A percentile compares a stretch with the other conserved stretches of the same genome.
phyloP scores from a whole-genome alignment of 1,140 invertebrate genomes.

The Delia radicum region DNA sequence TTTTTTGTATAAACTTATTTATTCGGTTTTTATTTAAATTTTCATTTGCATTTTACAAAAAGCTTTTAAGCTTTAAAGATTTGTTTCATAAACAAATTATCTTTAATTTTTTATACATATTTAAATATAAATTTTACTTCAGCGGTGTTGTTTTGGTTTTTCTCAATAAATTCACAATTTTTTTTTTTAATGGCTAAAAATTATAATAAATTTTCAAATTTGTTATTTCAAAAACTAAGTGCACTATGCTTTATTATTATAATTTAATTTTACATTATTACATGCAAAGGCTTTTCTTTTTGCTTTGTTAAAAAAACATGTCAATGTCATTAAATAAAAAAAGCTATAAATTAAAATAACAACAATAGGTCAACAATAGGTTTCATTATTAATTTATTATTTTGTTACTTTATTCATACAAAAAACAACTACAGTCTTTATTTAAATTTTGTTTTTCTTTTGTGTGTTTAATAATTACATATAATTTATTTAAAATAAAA shows the following conservation, averaged over 20 bases:
- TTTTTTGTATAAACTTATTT: slow-evolving; percentile 15
- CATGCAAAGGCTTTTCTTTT: not conserved
- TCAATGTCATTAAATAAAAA: not conserved
- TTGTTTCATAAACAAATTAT: slow-evolving; percentile 5
- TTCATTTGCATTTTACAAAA: slow-evolving; percentile 30
- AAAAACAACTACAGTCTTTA: not conserved
- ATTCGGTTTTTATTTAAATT: not conserved
- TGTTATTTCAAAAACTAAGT: not conserved
- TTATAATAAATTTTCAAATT: not conserved
- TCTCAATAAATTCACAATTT: not conserved
- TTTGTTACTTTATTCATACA: not conserved
- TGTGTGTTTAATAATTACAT: not conserved
- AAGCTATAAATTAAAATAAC: not conserved
- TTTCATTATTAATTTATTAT: not conserved
- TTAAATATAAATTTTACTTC: not conserved
- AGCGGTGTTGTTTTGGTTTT: not conserved
- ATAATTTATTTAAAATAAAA: not conserved
- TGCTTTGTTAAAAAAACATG: not conserved
- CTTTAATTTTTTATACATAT: not conserved
- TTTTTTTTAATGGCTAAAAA: not conserved
- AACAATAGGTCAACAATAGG: not conserved
- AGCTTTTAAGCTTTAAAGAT: slow-evolving; percentile 30
- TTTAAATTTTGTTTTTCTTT: not conserved
- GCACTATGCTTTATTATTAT: slow-evolving; percentile 28
- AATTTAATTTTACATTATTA: slow-evolving; percentile 33